These are phyloP conservation scores for Ametastegia equiseti DNA, from an alignment of 2,888 invertebrate species.

Conservation along the genomic window DNA sequence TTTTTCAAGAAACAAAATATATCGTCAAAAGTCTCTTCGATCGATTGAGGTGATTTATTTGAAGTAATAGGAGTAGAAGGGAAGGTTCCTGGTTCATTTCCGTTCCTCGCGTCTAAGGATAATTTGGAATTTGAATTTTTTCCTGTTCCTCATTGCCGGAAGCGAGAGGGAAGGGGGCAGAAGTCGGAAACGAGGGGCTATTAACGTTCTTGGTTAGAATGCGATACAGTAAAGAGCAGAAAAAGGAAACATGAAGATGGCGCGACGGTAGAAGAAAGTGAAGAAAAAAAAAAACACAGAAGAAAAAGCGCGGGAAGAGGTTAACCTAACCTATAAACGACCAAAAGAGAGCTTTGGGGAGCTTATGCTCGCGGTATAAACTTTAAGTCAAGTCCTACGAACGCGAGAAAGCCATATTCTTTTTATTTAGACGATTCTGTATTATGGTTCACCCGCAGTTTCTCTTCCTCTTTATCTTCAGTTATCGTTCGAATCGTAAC, in stretches of 20 bases:
- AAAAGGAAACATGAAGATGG: conserved; percentile 11
- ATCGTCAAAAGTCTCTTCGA: too few species aligned
- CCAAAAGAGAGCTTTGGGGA: conserved; percentile 50
- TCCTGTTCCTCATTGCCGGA: conserved; percentile 57
- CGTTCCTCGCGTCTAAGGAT: not conserved
- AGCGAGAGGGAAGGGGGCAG: conserved; percentile 56
- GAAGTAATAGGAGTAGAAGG: not conserved
- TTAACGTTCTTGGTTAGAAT: conserved; percentile 74
- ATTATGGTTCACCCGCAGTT: not conserved
- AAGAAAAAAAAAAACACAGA: conserved; percentile 12
- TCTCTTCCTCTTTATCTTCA: conserved; percentile 48
- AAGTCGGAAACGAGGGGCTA: conserved; percentile 69
- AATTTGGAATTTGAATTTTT: not conserved
- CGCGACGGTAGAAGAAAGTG: conserved; percentile 7
- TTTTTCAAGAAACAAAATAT: not conserved
- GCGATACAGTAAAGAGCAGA: conserved; percentile 45
- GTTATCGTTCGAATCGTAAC: not conserved
- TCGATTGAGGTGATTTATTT: too few species aligned
- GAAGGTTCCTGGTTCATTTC: conserved; percentile 9
- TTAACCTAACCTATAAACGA: conserved; percentile 36
- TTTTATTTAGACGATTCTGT: conserved; percentile 42
- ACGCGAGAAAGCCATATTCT: conserved; percentile 36
- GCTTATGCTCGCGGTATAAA: conserved; percentile 70
- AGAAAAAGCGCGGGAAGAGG: not conserved
- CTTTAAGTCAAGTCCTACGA: conserved; percentile 52